A percentile compares a stretch with the other conserved stretches of the same genome.
These are phyloP conservation scores for Euura saliciscinereae DNA, from an alignment of 1,140 invertebrate genomes.

Conservation along the genomic window DNA sequence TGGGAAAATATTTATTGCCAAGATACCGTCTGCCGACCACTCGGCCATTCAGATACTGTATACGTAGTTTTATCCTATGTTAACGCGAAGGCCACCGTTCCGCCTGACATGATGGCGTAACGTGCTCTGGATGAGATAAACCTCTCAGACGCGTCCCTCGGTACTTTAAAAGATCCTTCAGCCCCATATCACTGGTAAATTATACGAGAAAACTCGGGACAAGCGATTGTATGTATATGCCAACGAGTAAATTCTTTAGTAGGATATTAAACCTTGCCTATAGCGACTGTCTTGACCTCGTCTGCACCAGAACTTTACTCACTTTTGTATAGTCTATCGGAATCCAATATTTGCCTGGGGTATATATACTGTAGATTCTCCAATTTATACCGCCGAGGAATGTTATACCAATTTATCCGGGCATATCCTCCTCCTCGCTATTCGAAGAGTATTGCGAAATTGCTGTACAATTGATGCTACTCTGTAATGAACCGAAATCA, in stretches of 20 bases:
- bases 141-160: background rate
- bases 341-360: background rate
- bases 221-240: background rate
- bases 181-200: background rate
- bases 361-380: background rate
- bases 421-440: background rate
- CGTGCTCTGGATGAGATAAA: background rate
- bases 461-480: background rate
- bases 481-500: background rate
- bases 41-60: background rate
- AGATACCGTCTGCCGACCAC: background rate
- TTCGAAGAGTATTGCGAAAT: background rate
- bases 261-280: background rate
- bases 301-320: background rate
- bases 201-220: background rate
- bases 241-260: background rate
- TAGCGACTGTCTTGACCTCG: background rate
- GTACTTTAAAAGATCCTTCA: background rate
- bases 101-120: background rate
- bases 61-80: background rate
- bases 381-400: background rate
- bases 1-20: background rate
- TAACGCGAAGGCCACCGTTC: background rate
- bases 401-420: background rate
- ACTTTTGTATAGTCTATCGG: background rate